These are phyloP conservation scores for Sepioteuthis lessoniana DNA, from an alignment of 2,888 invertebrate species.

Conservation along the genomic window DNA sequence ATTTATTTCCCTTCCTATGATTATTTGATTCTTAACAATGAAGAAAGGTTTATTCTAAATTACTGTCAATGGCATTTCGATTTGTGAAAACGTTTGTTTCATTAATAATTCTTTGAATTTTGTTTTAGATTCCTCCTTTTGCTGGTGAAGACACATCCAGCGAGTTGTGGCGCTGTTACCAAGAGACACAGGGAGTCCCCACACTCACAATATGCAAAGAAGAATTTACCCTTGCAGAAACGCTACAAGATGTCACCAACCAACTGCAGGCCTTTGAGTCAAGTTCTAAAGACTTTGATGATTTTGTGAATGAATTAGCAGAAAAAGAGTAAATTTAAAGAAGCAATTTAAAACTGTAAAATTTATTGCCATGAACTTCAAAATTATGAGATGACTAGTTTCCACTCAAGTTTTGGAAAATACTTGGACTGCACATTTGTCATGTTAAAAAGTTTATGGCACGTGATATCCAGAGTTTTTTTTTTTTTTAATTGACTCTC, in stretches of 20 bases:
- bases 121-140: constrained; percentile 85
- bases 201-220: constrained; percentile 77
- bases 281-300: constrained; percentile 84
- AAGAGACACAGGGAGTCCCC: constrained; percentile 85
- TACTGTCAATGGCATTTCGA: too few species aligned
- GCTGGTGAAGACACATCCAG: constrained; percentile 81
- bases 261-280: constrained; percentile 85
- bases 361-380: background rate
- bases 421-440: background rate
- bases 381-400: background rate
- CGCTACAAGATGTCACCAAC: constrained; percentile 80
- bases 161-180: constrained; percentile 86
- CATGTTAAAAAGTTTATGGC: too few species aligned
- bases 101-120: background rate
- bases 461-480: too few species aligned
- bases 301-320: constrained; percentile 77
- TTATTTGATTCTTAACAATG: too few species aligned
- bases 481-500: too few species aligned
- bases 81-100: background rate
- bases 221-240: constrained; percentile 63
- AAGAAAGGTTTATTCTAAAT: too few species aligned
- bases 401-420: background rate
- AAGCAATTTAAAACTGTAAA: background rate
- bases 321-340: constrained; percentile 24
- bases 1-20: too few species aligned